phyloP scores from a whole-genome alignment of 2,797 vertebrate species.

The Pempheris klunzingeri region DNA sequence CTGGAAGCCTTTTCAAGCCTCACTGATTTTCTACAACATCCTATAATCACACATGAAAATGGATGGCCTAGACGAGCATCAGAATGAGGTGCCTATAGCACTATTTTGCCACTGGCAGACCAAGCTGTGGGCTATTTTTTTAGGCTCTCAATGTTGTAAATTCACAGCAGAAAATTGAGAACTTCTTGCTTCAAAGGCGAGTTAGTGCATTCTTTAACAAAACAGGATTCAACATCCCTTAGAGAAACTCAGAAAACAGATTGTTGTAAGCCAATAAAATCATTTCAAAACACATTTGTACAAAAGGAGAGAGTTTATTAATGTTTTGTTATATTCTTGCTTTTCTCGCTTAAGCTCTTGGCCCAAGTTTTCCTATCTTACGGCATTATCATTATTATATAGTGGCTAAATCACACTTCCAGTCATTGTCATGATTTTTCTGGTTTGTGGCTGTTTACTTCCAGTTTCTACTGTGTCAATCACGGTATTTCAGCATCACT shows the following conservation, averaged over 20 bases:
- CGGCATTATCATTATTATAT: slow-evolving; percentile 37
- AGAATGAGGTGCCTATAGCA: neutral
- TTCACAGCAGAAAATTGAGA: slow-evolving; percentile 16
- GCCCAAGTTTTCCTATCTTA: slow-evolving; percentile 9
- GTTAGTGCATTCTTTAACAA: slow-evolving; percentile 1
- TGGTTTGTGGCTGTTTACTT: slow-evolving; percentile 24
- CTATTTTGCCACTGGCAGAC: neutral
- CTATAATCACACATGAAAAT: slow-evolving; percentile 53
- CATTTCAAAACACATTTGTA: slow-evolving; percentile 61
- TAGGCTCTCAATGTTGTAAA: neutral
- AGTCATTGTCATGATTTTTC: slow-evolving; percentile 40
- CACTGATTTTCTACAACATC: slow-evolving; percentile 57
- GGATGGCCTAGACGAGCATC: slow-evolving; percentile 3
- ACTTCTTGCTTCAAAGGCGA: neutral
- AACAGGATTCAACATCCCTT: slow-evolving; percentile 31
- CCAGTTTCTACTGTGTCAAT: slow-evolving; percentile 41
- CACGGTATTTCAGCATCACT: slow-evolving; percentile 9
- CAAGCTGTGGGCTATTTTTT: slow-evolving; percentile 20
- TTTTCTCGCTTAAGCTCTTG: slow-evolving; percentile 43
- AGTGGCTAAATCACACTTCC: slow-evolving; percentile 37
- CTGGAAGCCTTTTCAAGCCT: slow-evolving; percentile 68
- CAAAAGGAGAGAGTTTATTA: slow-evolving; percentile 29
- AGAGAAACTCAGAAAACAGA: slow-evolving; percentile 27
- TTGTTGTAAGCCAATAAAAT: slow-evolving; percentile 26
- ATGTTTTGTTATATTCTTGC: slow-evolving; percentile 35